These are phyloP conservation scores for Galeopterus variegatus DNA, from an alignment of 2,113 vertebrate species.

Conservation along the genomic window DNA sequence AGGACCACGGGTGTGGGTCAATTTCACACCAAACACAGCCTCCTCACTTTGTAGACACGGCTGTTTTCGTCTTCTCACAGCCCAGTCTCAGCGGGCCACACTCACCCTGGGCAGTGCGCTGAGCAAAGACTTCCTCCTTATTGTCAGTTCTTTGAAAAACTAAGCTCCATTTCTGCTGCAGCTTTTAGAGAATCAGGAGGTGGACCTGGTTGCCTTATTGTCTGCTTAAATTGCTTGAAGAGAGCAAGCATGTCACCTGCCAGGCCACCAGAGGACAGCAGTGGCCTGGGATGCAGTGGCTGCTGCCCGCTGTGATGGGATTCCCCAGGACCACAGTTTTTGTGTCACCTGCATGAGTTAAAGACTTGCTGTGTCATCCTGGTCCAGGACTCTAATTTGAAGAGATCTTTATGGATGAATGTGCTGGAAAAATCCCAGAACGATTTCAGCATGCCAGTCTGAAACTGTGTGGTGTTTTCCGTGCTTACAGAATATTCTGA, in stretches of 20 bases:
- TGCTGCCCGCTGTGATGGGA: background rate
- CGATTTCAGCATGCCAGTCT: background rate
- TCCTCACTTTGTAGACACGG: background rate
- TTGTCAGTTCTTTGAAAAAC: background rate
- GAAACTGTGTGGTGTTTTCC: background rate
- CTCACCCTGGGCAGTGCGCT: no score
- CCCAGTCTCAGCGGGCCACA: no score
- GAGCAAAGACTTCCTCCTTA: background rate
- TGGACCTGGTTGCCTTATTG: background rate
- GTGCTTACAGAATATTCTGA: background rate
- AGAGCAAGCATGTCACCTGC: background rate
- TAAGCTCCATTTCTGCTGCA: background rate
- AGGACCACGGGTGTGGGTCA: background rate
- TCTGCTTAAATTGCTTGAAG: background rate
- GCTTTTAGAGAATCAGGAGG: background rate
- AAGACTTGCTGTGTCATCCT: background rate
- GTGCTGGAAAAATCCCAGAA: background rate
- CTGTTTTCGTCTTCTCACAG: background rate
- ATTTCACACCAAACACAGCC: background rate
- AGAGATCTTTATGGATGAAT: background rate
- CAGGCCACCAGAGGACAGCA: constrained; percentile 86
- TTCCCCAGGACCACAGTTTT: background rate
- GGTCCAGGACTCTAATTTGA: background rate
- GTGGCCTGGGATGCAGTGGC: constrained; percentile 55
- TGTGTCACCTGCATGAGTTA: background rate